Percentiles rank a stretch among this genome's conserved stretches.
Evolutionary conservation across 2,797 vertebrate species (phyloP).

Genomic region (Poecilia velifera): DNA sequence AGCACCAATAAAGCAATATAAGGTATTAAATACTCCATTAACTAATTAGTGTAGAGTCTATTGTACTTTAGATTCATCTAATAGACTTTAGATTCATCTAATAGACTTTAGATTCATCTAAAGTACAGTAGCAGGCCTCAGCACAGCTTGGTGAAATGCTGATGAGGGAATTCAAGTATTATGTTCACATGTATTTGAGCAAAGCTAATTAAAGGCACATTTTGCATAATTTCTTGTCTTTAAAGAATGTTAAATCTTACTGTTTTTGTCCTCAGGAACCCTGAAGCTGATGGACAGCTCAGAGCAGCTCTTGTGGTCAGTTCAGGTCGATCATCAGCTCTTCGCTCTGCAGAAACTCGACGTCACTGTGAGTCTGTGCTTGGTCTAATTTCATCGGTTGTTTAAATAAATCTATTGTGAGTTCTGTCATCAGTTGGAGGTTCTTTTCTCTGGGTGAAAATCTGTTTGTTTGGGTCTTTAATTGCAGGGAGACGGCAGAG

Average conservation of each 20-base stretch:
- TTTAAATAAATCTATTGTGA: not conserved
- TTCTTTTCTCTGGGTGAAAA: not conserved
- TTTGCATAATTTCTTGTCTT: not conserved
- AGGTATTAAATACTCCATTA: not conserved
- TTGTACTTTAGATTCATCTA: not conserved
- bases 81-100: too few relatives aligned
- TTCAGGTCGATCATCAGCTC: slow-evolving; percentile 98
- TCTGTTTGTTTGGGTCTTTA: not conserved
- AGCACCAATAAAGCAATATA: not conserved
- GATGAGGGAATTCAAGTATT: not conserved
- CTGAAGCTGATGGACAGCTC: slow-evolving; percentile 96
- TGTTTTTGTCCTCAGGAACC: slow-evolving; percentile 80
- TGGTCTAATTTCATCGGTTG: not conserved
- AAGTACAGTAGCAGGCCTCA: not conserved
- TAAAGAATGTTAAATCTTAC: not conserved
- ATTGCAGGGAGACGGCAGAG: slow-evolving; percentile 90
- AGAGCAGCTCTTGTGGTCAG: slow-evolving; percentile 94
- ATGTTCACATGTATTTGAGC: not conserved
- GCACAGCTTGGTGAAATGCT: not conserved
- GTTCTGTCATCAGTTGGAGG: not conserved
- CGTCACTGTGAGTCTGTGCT: slow-evolving; percentile 87
- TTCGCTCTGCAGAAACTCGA: slow-evolving; percentile 96
- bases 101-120: not conserved
- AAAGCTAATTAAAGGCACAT: not conserved
- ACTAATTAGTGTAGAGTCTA: not conserved